Evolutionary conservation across 2,797 vertebrate species (phyloP).

Genomic region (Zalophus californianus): DNA sequence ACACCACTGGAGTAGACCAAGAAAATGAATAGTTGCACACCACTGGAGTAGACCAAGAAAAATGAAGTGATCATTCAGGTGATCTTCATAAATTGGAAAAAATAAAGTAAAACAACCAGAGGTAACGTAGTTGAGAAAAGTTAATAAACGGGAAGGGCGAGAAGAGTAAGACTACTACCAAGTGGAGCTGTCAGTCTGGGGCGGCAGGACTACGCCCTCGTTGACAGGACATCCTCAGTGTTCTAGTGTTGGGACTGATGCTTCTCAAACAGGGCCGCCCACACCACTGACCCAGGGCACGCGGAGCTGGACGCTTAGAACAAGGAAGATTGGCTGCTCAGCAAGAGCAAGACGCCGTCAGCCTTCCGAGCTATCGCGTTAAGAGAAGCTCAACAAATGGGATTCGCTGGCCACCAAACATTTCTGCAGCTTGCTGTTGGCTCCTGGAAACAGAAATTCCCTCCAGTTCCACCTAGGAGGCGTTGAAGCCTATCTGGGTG

Average conservation of each 20-base stretch:
- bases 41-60: background rate
- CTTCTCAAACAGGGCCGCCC: rapidly evolving
- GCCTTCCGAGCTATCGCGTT: background rate
- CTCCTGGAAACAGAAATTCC: background rate
- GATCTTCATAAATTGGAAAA: background rate
- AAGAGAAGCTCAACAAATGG: background rate
- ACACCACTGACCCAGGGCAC: no score
- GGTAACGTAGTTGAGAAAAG: background rate
- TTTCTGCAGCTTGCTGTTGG: background rate
- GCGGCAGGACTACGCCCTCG: background rate
- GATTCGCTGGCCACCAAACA: no score
- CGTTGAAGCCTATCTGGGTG: background rate
- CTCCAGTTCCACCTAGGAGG: background rate
- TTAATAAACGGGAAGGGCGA: no score
- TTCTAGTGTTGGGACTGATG: rapidly evolving
- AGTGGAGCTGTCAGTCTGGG: background rate
- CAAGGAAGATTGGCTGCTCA: rapidly evolving
- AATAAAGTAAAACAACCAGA: background rate
- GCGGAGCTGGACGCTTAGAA: background rate
- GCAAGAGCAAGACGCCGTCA: rapidly evolving
- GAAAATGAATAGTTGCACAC: background rate
- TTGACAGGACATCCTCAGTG: no score
- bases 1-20: background rate
- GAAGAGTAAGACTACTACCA: background rate
- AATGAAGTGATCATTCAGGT: background rate